A percentile compares a stretch with the other conserved stretches of the same genome.
Evolutionary conservation across 2,888 invertebrate genomes (phyloP).

Genomic region (Villa cingulata): DNA sequence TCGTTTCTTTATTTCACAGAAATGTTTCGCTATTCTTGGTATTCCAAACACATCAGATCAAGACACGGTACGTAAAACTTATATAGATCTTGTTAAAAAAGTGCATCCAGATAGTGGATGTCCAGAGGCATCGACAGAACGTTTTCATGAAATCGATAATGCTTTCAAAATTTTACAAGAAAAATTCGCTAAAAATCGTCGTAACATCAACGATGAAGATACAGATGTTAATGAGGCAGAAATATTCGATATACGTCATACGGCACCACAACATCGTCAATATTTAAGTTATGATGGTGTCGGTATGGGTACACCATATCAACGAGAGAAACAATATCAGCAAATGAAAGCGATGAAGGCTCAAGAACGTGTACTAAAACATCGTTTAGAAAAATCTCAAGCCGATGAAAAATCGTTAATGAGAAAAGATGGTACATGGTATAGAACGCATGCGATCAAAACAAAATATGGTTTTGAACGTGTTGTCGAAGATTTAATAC

Average conservation of each 20-base stretch:
- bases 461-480: conserved; percentile 74
- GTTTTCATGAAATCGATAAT: conserved; percentile 60
- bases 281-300: conserved; percentile 68
- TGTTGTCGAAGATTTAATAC: conserved; percentile 81
- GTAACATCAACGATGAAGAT: conserved; percentile 39
- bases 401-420: conserved; percentile 49
- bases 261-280: conserved; percentile 67
- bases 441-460: conserved; percentile 55
- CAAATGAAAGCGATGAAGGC: conserved; percentile 53
- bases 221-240: conserved; percentile 37
- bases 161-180: conserved; percentile 60
- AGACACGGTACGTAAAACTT: conserved; percentile 56
- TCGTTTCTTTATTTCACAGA: too few species aligned
- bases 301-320: conserved; percentile 63
- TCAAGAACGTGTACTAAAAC: conserved; percentile 46
- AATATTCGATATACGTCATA: conserved; percentile 61
- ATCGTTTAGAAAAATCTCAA: conserved; percentile 46
- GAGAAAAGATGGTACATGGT: conserved; percentile 48
- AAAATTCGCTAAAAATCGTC: conserved; percentile 48
- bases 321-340: conserved; percentile 63
- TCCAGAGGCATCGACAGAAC: conserved; percentile 53
- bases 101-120: conserved; percentile 75
- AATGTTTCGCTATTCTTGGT: conserved; percentile 53
- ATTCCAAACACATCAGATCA: conserved; percentile 55
- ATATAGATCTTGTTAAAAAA: conserved; percentile 60